Base-by-base conservation (phyloP, 2,797 vertebrate genomes). In the Nasua narica region DNA sequence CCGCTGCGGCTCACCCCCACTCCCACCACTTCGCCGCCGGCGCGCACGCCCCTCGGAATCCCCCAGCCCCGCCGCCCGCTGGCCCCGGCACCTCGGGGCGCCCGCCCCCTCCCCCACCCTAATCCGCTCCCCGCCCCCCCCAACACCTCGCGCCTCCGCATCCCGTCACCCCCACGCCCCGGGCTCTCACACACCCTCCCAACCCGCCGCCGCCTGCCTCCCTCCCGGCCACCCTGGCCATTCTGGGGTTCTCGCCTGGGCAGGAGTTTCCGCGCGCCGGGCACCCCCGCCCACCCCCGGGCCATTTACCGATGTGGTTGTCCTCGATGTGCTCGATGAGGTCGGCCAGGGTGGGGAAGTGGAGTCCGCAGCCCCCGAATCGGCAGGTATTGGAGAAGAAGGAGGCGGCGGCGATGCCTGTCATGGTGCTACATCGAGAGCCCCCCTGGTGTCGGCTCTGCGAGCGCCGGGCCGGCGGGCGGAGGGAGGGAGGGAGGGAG, bases 261-360 rank as follows among this genome's bases (percentile, higher is more conserved):
- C 94, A 85, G 97, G 97, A 97, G 92, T 97, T 96, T 90, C 88
- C 56, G n/a, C 67, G 85, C 76, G 37, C 93, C 96, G 62, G 93
- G 88, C 97, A 91, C 96, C 91, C 62, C 81, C 93, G 91, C 97
- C 96, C 95, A 60, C 77, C 94, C 92, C 96, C 84, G 54, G 93
- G 95, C 84, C 97, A 97, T 92, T 85, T 97, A 99, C 99, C 99
- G 99, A 99, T 99, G 98, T 99, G 99, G 99, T 98, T 99, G 97
- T 99, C 99, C 98, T 99, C 99, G 98, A 99, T 99, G 99, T 99
- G 99, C 98, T 99, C 99, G 98, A 99, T 99, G 96, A 99, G 99
- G 98, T 99, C 99, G 95, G 99, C 98, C 99, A 99, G 98, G 95
- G 99, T 99, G 95, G 99, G 99, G 98, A 99, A 99, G 99, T 99